These are phyloP conservation scores for Porites lutea DNA, from an alignment of 64 coral and sea anemone species.

Conservation along the genomic window DNA sequence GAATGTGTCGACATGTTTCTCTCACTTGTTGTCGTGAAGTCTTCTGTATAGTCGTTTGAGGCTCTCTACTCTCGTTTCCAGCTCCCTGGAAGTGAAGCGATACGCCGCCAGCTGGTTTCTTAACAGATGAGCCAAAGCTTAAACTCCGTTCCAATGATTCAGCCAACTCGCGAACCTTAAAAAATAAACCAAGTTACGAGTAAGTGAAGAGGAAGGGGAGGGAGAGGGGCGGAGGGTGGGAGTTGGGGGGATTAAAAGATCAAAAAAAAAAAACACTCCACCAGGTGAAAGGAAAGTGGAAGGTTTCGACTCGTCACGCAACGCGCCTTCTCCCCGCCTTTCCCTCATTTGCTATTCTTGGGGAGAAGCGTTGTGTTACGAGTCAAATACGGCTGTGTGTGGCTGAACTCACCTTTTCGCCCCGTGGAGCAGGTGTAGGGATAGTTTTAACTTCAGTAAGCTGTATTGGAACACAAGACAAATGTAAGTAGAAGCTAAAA, in stretches of 20 bases:
- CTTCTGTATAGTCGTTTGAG: background rate
- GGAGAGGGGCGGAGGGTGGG: no score
- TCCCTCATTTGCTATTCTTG: no score
- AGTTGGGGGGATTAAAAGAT: no score
- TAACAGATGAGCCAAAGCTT: background rate
- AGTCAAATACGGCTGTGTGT: no score
- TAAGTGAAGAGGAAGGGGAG: background rate
- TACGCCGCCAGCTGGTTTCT: conserved; percentile 61
- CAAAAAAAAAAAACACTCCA: no score
- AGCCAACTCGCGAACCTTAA: conserved; percentile 41
- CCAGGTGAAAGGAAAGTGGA: no score
- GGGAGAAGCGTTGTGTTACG: no score
- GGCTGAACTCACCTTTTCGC: conserved; percentile 12
- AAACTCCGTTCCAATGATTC: conserved; percentile 54
- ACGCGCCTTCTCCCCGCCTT: no score
- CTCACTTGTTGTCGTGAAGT: conserved; percentile 3
- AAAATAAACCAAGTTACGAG: background rate
- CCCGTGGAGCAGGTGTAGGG: conserved; percentile 4
- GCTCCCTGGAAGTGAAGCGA: conserved; percentile 54
- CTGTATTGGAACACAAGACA: background rate
- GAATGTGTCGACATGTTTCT: background rate
- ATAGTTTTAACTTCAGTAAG: conserved; percentile 11
- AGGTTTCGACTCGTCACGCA: no score
- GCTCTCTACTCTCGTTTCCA: conserved; percentile 14
- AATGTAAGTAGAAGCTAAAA: background rate